Percentiles rank a stretch among this genome's conserved stretches.
phyloP scores from a whole-genome alignment of 2,888 invertebrate species.

The Drepana falcataria region DNA sequence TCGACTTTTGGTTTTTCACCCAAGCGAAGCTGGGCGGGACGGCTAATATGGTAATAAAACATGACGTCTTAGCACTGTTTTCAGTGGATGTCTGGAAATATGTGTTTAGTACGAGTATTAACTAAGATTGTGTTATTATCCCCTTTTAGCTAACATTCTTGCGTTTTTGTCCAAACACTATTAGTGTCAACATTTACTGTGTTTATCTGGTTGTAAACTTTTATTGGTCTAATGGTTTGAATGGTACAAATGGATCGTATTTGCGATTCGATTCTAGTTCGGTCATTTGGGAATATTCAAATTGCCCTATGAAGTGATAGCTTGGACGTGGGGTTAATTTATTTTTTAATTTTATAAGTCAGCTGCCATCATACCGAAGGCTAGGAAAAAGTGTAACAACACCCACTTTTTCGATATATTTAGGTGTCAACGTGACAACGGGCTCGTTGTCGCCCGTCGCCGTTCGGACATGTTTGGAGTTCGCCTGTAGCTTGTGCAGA shows the following conservation, averaged over 20 bases:
- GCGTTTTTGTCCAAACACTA: neutral
- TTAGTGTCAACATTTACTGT: constrained; percentile 2
- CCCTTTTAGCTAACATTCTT: neutral
- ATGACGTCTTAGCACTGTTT: neutral
- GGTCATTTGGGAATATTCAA: neutral
- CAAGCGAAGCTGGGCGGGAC: too few species aligned
- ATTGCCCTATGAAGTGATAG: neutral
- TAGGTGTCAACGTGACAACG: too few species aligned
- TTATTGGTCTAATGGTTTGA: constrained; percentile 2
- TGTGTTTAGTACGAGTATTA: neutral
- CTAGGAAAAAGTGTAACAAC: too few species aligned
- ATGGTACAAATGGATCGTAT: neutral
- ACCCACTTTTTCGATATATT: too few species aligned
- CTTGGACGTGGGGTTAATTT: neutral
- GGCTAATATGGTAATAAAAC: neutral
- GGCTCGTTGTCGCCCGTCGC: too few species aligned
- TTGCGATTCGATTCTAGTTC: neutral
- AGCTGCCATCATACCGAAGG: neutral
- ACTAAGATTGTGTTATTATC: neutral
- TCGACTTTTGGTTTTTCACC: too few species aligned
- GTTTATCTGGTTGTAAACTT: constrained; percentile 4
- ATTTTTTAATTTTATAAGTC: neutral
- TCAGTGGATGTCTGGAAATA: neutral
- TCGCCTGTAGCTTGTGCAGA: too few species aligned
- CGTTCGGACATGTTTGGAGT: too few species aligned